Conservation (phyloP, 2,113 vertebrate species). For the Bombycilla garrulus region DNA sequence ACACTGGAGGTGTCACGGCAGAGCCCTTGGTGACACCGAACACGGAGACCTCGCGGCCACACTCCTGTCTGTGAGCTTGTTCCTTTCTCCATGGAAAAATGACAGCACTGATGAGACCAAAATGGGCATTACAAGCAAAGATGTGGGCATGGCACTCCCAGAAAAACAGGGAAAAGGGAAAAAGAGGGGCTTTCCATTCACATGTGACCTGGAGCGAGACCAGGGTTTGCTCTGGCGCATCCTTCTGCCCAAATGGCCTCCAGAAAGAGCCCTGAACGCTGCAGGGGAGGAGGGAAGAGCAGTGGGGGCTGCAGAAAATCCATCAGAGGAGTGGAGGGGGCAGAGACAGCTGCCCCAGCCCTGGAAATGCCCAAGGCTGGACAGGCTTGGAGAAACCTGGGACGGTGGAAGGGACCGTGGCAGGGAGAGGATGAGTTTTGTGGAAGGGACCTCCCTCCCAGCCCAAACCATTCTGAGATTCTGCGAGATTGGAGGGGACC, state of each 20-base stretch:
- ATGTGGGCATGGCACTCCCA: neutral
- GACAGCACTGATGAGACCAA: neutral
- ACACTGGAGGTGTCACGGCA: neutral
- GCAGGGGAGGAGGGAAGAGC: neutral
- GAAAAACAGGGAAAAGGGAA: fast-evolving
- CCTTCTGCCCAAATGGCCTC: neutral
- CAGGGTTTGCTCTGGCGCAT: neutral
- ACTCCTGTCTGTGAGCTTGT: neutral
- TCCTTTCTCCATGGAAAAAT: neutral
- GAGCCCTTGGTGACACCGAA: neutral
- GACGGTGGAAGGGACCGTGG: neutral
- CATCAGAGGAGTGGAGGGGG: neutral
- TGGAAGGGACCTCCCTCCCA: neutral
- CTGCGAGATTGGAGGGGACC: neutral
- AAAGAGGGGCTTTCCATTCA: neutral
- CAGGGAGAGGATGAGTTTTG: neutral
- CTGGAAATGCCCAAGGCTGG: neutral
- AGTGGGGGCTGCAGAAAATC: neutral
- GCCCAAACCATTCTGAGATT: neutral
- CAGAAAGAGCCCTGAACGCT: neutral
- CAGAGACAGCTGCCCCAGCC: neutral
- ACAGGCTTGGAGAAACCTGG: neutral
- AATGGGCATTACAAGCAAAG: neutral
- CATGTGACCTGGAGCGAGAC: fast-evolving
- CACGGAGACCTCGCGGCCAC: neutral